Evolutionary conservation across 2,113 vertebrate genomes (phyloP).

Genomic region (Paracanthobrama guichenoti): DNA sequence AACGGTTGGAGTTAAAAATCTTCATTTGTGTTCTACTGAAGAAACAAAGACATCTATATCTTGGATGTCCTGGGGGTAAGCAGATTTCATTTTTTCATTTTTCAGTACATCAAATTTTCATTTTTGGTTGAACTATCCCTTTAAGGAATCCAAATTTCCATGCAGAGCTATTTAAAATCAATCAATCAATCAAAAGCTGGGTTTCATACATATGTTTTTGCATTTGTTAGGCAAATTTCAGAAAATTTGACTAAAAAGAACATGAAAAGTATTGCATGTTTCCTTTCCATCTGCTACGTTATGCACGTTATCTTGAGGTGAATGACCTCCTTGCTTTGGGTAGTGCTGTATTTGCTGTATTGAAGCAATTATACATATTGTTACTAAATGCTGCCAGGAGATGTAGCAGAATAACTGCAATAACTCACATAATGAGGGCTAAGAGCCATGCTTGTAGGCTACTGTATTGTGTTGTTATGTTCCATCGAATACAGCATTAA

Average conservation of each 20-base stretch:
- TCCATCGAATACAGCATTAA: background rate
- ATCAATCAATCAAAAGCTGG: background rate
- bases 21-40: too few relatives aligned
- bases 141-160: background rate
- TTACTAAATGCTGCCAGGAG: slow-evolving; percentile 2
- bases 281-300: background rate
- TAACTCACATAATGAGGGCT: slow-evolving; percentile 12
- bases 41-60: too few relatives aligned
- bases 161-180: background rate
- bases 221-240: background rate
- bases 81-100: too few relatives aligned
- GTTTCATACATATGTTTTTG: background rate
- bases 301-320: background rate
- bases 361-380: background rate
- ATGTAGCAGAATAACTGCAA: background rate
- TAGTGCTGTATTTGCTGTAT: background rate
- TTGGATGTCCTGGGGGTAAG: too few relatives aligned
- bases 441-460: background rate
- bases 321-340: slow-evolving; percentile 13
- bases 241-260: background rate
- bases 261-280: background rate
- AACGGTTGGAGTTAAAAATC: too few relatives aligned
- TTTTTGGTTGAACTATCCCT: too few relatives aligned
- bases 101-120: too few relatives aligned
- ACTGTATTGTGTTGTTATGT: background rate